These are phyloP conservation scores for Aquatica leii DNA, from an alignment of 2,888 invertebrate genomes.

Conservation along the genomic window DNA sequence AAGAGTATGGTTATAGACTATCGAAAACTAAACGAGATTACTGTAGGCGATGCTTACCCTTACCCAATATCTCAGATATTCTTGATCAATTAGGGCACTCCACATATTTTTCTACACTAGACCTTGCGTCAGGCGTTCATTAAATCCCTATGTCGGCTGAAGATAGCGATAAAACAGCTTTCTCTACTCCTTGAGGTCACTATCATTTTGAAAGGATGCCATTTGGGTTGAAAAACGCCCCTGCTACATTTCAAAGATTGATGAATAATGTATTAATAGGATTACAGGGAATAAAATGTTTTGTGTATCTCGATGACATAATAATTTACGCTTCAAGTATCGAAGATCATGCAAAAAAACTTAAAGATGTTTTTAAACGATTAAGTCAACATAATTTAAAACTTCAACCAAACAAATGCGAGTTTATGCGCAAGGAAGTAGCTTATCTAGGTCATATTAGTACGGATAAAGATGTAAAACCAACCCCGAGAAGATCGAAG, in stretches of 20 bases:
- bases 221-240: not conserved
- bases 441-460: conserved; percentile 55
- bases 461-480: conserved; percentile 50
- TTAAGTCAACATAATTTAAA: conserved; percentile 26
- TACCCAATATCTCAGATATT: conserved; percentile 43
- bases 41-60: conserved; percentile 19
- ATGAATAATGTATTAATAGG: conserved; percentile 5
- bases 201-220: conserved; percentile 51
- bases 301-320: not conserved
- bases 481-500: conserved; percentile 49
- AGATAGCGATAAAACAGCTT: conserved; percentile 49
- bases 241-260: conserved; percentile 8
- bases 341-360: not conserved
- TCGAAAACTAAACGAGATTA: conserved; percentile 18
- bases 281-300: not conserved
- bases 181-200: conserved; percentile 47
- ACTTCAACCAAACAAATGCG: conserved; percentile 52
- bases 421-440: conserved; percentile 51
- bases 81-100: conserved; percentile 43
- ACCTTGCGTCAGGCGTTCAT: conserved; percentile 51
- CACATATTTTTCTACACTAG: conserved; percentile 49
- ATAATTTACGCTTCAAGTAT: not conserved
- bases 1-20: too few species aligned
- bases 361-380: not conserved
- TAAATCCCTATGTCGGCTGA: conserved; percentile 44